These are phyloP conservation scores for Oscarella lobularis DNA, from an alignment of 37 sponge, comb jelly and placozoan species.

Conservation along the genomic window DNA sequence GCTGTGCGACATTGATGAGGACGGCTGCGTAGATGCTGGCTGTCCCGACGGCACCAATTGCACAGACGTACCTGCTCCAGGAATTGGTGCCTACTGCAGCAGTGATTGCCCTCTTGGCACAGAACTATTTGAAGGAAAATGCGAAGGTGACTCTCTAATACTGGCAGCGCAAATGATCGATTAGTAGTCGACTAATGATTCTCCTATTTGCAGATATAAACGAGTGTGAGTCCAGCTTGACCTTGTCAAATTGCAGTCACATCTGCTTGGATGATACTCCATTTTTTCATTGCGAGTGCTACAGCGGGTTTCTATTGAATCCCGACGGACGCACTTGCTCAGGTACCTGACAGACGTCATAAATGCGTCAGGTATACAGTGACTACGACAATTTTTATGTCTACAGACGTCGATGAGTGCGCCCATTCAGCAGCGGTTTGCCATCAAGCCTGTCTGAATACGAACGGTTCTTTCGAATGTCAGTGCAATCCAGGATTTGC, in stretches of 20 bases:
- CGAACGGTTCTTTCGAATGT: conserved; percentile 11
- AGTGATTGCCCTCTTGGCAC: background rate
- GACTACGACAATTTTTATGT: no score
- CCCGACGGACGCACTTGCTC: conserved; percentile 23
- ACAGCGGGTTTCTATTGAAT: conserved; percentile 13
- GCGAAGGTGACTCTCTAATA: background rate
- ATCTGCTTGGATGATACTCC: background rate
- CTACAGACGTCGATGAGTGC: no score
- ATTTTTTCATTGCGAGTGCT: conserved; percentile 15
- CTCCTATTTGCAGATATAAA: background rate
- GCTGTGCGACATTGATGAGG: background rate
- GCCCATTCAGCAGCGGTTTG: no score
- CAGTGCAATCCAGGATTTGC: conserved; percentile 17
- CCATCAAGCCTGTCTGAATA: no score
- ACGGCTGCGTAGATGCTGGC: background rate
- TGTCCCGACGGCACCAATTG: background rate
- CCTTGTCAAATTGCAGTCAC: background rate
- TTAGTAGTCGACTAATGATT: background rate
- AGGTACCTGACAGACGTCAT: conserved; percentile 9
- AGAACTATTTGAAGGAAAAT: background rate
- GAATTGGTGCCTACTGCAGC: background rate
- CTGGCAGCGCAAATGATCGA: background rate
- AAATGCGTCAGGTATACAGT: background rate
- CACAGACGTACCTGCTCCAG: background rate
- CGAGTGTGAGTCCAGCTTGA: conserved; percentile 24